phyloP scores from a whole-genome alignment of 2,888 invertebrate genomes.

The Agriopis leucophaearia region DNA sequence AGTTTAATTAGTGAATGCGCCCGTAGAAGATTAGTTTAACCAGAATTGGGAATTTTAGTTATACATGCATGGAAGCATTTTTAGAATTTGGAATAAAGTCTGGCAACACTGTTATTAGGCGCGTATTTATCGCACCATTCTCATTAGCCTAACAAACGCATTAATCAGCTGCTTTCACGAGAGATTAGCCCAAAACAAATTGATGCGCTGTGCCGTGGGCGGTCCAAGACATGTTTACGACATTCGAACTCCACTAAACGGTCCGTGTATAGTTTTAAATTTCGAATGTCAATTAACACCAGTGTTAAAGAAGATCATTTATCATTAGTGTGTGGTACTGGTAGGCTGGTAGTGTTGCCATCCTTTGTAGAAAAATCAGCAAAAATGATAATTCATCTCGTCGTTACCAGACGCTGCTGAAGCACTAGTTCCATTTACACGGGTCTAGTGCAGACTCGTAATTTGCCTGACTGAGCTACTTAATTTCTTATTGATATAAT shows the following conservation, averaged over 20 bases:
- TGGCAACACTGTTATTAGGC: constrained; percentile 30
- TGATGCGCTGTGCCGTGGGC: constrained; percentile 70
- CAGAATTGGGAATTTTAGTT: not conserved
- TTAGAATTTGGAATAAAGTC: constrained; percentile 6
- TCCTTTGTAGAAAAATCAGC: not conserved
- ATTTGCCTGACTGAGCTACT: too few relatives aligned
- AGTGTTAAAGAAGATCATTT: constrained; percentile 59
- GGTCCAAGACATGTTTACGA: constrained; percentile 71
- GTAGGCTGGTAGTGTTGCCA: constrained; percentile 20
- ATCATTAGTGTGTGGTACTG: constrained; percentile 44
- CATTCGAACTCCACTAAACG: constrained; percentile 55
- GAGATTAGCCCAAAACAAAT: constrained; percentile 81
- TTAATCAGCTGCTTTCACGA: constrained; percentile 76
- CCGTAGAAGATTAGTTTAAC: too few relatives aligned
- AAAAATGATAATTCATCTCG: not conserved
- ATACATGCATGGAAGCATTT: not conserved
- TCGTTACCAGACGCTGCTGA: too few relatives aligned
- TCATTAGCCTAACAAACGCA: constrained; percentile 77
- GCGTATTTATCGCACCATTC: constrained; percentile 64
- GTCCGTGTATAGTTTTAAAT: constrained; percentile 52
- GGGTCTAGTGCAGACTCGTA: too few relatives aligned
- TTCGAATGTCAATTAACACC: constrained; percentile 70
- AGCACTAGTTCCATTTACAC: too few relatives aligned
- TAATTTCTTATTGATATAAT: too few relatives aligned
- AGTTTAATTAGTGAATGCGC: too few relatives aligned